These are phyloP conservation scores for Hoplias malabaricus DNA, from an alignment of 2,113 vertebrate genomes.

Conservation along the genomic window DNA sequence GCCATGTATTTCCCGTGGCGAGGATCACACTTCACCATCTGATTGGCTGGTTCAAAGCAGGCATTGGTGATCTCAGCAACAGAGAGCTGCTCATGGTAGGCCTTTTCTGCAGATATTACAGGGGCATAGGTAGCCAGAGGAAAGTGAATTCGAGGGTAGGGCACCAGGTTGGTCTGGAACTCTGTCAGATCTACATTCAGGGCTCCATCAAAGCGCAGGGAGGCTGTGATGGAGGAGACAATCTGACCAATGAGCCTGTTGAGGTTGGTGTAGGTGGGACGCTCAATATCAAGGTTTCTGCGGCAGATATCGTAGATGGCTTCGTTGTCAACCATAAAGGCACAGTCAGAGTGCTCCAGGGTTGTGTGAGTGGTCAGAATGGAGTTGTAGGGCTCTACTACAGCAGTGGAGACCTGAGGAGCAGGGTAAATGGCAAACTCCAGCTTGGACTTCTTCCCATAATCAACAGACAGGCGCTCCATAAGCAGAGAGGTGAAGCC, in stretches of 20 bases:
- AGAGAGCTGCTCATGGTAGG: constrained; percentile 78
- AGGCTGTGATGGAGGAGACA: constrained; percentile 76
- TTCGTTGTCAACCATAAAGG: constrained; percentile 77
- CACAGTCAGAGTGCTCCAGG: constrained; percentile 78
- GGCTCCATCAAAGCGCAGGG: constrained; percentile 71
- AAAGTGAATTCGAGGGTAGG: constrained; percentile 58
- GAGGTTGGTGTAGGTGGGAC: constrained; percentile 62
- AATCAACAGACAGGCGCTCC: constrained; percentile 76
- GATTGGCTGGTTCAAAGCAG: constrained; percentile 83
- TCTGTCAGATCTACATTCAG: constrained; percentile 72
- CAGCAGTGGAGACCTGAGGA: constrained; percentile 76
- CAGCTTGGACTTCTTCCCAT: constrained; percentile 74
- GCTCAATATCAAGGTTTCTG: constrained; percentile 61
- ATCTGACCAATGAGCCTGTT: constrained; percentile 41
- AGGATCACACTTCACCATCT: constrained; percentile 84
- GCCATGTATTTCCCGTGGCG: constrained; percentile 86
- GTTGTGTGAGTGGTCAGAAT: constrained; percentile 81
- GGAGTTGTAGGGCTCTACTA: constrained; percentile 87
- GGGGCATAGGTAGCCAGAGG: neutral
- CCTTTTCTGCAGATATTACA: neutral
- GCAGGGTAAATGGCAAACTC: constrained; percentile 60
- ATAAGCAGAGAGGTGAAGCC: constrained; percentile 77
- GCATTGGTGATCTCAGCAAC: constrained; percentile 81
- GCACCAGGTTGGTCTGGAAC: constrained; percentile 77
- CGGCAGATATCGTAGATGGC: constrained; percentile 41